Conservation (phyloP, 2,888 invertebrate species). For the Augiades crinisus region DNA sequence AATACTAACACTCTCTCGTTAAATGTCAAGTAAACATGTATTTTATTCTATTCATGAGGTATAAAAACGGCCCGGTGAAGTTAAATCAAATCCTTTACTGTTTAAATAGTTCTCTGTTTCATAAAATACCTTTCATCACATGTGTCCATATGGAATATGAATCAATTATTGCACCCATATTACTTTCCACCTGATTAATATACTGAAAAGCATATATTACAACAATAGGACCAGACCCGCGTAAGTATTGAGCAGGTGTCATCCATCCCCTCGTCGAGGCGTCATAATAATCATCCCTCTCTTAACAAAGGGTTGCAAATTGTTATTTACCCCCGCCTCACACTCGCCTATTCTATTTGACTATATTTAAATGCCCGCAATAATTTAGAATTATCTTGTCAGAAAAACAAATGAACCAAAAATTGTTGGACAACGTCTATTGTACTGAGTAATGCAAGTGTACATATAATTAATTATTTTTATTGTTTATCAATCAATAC, state of each 20-base stretch:
- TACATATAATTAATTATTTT: no score
- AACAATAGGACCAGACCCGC: constrained; percentile 43
- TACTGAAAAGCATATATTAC: constrained; percentile 23
- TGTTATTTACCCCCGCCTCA: constrained; percentile 75
- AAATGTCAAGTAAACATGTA: no score
- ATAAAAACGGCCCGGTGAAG: no score
- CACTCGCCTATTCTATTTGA: constrained; percentile 48
- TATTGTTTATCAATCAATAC: no score
- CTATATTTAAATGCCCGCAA: constrained; percentile 66
- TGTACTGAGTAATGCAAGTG: no score
- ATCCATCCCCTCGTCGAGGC: constrained; percentile 43
- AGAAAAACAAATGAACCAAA: constrained; percentile 31
- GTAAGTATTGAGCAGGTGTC: constrained; percentile 61
- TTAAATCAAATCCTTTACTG: no score
- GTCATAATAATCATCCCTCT: constrained; percentile 57
- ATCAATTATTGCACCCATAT: background rate
- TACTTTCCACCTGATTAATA: constrained; percentile 15
- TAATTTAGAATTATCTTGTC: constrained; percentile 75
- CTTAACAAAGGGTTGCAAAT: constrained; percentile 75
- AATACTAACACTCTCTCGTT: no score
- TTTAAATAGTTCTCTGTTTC: no score
- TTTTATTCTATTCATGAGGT: no score
- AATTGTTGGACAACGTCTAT: background rate
- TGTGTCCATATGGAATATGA: background rate
- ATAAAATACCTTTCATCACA: no score